Percentiles rank a stretch among this genome's conserved stretches.
Conservation (phyloP, 2,797 vertebrate species). For the Acanthurus tractus region DNA sequence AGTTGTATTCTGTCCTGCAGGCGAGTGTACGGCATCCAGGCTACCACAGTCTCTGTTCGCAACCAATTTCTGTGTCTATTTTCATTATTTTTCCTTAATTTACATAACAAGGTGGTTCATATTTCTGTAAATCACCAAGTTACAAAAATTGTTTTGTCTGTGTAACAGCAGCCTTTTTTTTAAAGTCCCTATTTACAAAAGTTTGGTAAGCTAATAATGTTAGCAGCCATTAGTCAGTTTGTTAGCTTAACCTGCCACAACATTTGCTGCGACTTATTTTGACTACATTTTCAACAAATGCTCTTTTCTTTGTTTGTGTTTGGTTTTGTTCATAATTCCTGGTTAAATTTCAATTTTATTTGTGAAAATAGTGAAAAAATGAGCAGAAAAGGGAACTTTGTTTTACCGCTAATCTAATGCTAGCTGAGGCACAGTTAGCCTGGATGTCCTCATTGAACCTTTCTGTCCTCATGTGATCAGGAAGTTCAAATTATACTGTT, state of each 20-base stretch:
- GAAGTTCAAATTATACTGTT: background rate
- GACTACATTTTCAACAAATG: background rate
- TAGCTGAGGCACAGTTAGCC: background rate
- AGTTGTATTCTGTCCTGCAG: background rate
- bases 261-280: background rate
- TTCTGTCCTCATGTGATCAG: background rate
- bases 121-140: background rate
- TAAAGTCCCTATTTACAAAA: no score
- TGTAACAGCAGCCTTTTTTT: background rate
- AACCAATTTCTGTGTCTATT: background rate
- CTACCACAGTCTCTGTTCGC: background rate
- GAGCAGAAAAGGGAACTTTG: background rate
- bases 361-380: background rate
- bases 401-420: background rate
- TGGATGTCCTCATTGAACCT: background rate
- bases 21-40: background rate
- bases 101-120: background rate
- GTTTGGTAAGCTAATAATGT: background rate
- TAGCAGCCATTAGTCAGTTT: background rate
- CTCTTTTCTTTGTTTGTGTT: background rate
- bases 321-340: background rate
- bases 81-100: background rate
- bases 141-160: background rate
- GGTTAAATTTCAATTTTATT: background rate
- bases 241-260: background rate